Evolutionary conservation across 2,113 vertebrate genomes (phyloP).

Genomic region (Myrmecophaga tridactyla): DNA sequence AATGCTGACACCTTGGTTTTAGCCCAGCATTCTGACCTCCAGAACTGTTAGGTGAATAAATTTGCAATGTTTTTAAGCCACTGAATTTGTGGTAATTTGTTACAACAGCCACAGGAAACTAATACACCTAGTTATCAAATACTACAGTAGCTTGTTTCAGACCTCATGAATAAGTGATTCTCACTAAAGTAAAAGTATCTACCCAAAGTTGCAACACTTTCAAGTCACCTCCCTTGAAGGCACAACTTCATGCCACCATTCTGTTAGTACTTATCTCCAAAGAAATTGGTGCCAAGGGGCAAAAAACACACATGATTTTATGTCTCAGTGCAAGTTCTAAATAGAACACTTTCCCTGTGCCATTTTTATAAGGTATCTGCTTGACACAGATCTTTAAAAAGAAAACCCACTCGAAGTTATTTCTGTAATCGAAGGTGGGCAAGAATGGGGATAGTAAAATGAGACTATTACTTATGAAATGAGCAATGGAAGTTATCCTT

Average conservation of each 20-base stretch:
- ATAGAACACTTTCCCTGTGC: slow-evolving; percentile 71
- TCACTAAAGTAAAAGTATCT: slow-evolving; percentile 31
- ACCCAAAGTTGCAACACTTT: slow-evolving; percentile 2
- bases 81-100: background rate
- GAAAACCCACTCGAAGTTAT: slow-evolving; percentile 79
- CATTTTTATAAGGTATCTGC: slow-evolving; percentile 71
- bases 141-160: background rate
- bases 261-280: background rate
- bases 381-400: slow-evolving; percentile 79
- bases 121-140: background rate
- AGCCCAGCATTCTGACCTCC: background rate
- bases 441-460: slow-evolving; percentile 77
- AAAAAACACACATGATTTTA: slow-evolving; percentile 43
- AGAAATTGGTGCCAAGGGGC: background rate
- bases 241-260: background rate
- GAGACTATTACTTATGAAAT: slow-evolving; percentile 71
- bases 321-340: slow-evolving; percentile 67
- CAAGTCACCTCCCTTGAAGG: background rate
- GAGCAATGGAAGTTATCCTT: slow-evolving; percentile 62
- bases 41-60: background rate
- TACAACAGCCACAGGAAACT: background rate
- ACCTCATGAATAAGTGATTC: background rate
- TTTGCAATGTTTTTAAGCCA: background rate
- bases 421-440: slow-evolving; percentile 76
- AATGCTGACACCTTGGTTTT: background rate